A percentile compares a stretch with the other conserved stretches of the same genome.
Conservation (phyloP, 2,113 vertebrate species). For the Vanacampus margaritifer region DNA sequence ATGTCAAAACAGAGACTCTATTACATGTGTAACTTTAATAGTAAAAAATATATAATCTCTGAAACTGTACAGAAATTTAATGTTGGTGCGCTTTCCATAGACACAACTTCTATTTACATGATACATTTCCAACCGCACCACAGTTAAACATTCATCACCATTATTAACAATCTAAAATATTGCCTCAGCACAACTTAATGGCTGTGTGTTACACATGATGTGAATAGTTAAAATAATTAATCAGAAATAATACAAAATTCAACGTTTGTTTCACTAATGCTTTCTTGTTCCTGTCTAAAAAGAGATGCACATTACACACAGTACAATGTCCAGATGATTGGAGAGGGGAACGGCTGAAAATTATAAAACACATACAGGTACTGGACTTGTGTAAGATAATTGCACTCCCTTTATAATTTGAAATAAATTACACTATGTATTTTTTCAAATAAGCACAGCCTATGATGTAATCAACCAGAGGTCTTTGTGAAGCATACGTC, state of each 20-base stretch:
- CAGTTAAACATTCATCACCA: slow-evolving; percentile 3
- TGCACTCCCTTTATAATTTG: background rate
- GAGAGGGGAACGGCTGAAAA: background rate
- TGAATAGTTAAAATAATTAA: slow-evolving; percentile 6
- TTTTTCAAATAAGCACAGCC: background rate
- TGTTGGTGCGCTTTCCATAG: slow-evolving; percentile 13
- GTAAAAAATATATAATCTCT: slow-evolving; percentile 48
- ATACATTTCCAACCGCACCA: slow-evolving; percentile 21
- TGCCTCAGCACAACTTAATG: slow-evolving; percentile 19
- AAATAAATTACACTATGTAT: background rate
- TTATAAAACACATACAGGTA: background rate
- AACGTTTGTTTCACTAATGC: background rate
- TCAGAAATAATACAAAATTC: slow-evolving; percentile 6
- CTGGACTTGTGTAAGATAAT: background rate
- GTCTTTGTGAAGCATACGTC: background rate
- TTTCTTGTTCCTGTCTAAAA: slow-evolving; percentile 8
- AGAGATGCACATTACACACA: slow-evolving; percentile 1
- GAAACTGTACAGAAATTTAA: slow-evolving; percentile 50
- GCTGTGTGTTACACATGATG: background rate
- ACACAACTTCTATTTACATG: slow-evolving; percentile 27
- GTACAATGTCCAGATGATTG: background rate
- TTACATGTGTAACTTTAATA: slow-evolving; percentile 52
- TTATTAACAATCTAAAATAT: slow-evolving; percentile 21
- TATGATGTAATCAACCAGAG: background rate
- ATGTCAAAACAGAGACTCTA: background rate